phyloP scores from a whole-genome alignment of 2,797 vertebrate species.

The Crenichthys baileyi region DNA sequence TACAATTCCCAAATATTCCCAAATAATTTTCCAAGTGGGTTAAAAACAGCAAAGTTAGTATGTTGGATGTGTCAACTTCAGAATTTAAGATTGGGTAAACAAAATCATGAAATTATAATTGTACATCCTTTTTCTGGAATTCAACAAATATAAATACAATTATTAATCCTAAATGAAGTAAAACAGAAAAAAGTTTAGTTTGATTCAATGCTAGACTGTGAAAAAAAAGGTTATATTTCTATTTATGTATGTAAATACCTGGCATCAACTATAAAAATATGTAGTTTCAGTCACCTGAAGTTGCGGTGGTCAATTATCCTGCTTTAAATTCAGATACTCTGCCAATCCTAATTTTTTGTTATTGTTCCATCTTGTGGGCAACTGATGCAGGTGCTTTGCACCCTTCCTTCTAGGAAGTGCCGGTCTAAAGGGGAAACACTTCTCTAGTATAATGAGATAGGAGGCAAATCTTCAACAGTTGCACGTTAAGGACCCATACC shows the following conservation, averaged over 20 bases:
- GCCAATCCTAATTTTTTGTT: background rate
- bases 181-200: background rate
- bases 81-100: too few relatives aligned
- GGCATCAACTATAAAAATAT: background rate
- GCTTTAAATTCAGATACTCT: background rate
- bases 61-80: too few relatives aligned
- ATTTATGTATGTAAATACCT: background rate
- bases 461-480: background rate
- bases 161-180: too few relatives aligned
- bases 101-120: too few relatives aligned
- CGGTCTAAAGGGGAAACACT: background rate
- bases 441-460: background rate
- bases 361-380: slow-evolving; percentile 61
- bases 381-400: slow-evolving; percentile 5
- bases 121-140: too few relatives aligned
- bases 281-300: background rate
- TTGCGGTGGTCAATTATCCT: background rate
- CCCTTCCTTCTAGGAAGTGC: background rate
- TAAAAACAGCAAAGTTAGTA: too few relatives aligned
- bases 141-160: too few relatives aligned
- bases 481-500: background rate
- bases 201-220: background rate
- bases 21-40: too few relatives aligned
- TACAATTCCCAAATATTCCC: too few relatives aligned
- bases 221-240: too few relatives aligned